Base-by-base conservation (phyloP, 2,888 invertebrate species). In the Pseudococcus longispinus region DNA sequence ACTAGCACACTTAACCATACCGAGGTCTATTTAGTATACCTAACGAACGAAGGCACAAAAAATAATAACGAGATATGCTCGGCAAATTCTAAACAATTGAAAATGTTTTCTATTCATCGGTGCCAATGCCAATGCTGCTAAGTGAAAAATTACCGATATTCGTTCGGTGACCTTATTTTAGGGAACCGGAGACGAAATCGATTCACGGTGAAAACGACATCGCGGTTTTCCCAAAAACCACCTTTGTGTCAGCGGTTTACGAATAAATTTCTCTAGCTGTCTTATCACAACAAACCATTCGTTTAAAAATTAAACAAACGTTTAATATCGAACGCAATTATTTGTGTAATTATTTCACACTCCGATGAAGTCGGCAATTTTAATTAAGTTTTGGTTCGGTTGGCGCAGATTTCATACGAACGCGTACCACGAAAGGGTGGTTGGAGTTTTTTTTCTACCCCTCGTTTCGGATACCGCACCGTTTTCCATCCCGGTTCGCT, bases 181-280 rank as follows among this genome's bases (percentile, higher is more conserved):
- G 9, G 37, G 70, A 70, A 70, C 70, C 23, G 60, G 70, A 70
- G 26, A 70, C 29, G 70, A 70, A 70, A 70, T 70, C 70, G 70
- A 70, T 70, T 70, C 70, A 1, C 70, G 29, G 70, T 70, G 70
- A 70, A 70, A 70, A 70, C 70, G 70, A 70, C 26, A 29, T 70
- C 70, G 70, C 70, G 70, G 26, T 70, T 29, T 70, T 29, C 70
- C 29, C 37, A 37, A 70, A 70, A 26, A 70, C 70, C 29, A 29
- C 29, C 70, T 70, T 29, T 70, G 70, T 70, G 70, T 70, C 70
- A 70, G 70, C 29, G 70, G 70, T 70, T 70, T 70, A 29, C 70
- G 18, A 26, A 70, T 70, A 29, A 70, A 70, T 70, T 29, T 26
- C 29, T 70, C 26, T 29, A 70, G 26, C 23, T 23, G 60, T 60